These are phyloP conservation scores for Vanessa atalanta DNA, from an alignment of 1,140 invertebrate species.

Conservation along the genomic window DNA sequence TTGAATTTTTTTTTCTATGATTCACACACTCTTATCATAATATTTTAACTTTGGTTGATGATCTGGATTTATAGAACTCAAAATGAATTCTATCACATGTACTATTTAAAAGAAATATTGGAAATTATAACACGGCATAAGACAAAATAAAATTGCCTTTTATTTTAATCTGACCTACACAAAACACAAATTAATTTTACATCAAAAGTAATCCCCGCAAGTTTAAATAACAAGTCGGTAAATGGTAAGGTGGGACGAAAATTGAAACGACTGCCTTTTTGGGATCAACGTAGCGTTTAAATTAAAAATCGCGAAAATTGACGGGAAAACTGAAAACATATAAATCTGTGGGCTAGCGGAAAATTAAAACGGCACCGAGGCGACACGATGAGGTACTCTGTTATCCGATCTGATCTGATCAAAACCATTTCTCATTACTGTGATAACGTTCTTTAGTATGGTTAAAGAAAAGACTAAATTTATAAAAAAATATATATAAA, in stretches of 20 bases:
- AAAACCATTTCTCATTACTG: conserved; percentile 52
- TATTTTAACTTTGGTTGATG: no score
- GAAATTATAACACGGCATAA: not conserved
- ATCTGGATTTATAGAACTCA: no score
- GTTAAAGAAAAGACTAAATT: not conserved
- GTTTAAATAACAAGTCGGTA: conserved; percentile 44
- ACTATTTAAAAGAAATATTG: no score
- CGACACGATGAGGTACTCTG: conserved; percentile 47
- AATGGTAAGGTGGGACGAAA: conserved; percentile 52
- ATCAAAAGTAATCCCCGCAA: conserved; percentile 15
- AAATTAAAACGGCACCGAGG: conserved; percentile 71
- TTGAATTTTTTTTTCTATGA: no score
- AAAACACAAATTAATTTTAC: conserved; percentile 5
- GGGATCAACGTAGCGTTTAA: conserved; percentile 65
- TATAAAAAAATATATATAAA: no score
- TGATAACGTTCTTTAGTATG: conserved; percentile 23
- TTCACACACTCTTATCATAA: no score
- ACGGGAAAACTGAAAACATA: conserved; percentile 73
- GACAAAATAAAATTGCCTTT: not conserved
- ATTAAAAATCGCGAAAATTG: conserved; percentile 76
- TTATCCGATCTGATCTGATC: conserved; percentile 40
- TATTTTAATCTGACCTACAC: conserved; percentile 10
- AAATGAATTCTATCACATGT: no score
- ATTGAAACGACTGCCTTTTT: conserved; percentile 62
- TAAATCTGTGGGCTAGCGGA: conserved; percentile 74